Evolutionary conservation across 2,888 invertebrate species (phyloP).

Genomic region (Drosophila subsilvestris): DNA sequence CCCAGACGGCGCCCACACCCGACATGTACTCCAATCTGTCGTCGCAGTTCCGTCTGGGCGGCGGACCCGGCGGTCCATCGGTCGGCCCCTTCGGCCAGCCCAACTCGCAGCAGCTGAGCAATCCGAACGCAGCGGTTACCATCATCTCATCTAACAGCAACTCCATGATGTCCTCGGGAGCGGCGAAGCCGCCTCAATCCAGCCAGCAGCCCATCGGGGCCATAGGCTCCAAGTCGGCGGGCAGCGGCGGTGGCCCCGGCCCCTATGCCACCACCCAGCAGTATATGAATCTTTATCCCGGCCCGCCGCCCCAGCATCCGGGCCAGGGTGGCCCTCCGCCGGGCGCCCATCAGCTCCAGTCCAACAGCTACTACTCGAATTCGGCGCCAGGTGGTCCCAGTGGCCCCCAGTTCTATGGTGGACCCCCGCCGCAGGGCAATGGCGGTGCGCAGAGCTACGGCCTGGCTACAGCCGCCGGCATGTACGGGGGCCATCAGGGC

Average conservation of each 20-base stretch:
- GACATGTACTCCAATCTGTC: constrained; percentile 89
- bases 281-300: constrained; percentile 83
- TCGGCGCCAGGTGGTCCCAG: constrained; percentile 83
- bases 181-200: constrained; percentile 87
- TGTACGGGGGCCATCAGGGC: constrained; percentile 83
- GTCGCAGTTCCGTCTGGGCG: constrained; percentile 87
- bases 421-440: constrained; percentile 79
- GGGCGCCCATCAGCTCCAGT: constrained; percentile 82
- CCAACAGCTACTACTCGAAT: constrained; percentile 84
- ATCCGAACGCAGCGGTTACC: constrained; percentile 90
- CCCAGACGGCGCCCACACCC: constrained; percentile 88
- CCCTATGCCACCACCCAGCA: constrained; percentile 81
- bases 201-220: constrained; percentile 93
- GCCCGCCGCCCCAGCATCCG: constrained; percentile 82
- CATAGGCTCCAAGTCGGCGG: constrained; percentile 86
- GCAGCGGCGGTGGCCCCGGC: constrained; percentile 74
- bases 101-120: constrained; percentile 91
- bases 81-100: constrained; percentile 81
- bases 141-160: constrained; percentile 94
- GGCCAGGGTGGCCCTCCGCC: constrained; percentile 81
- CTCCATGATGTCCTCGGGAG: constrained; percentile 94
- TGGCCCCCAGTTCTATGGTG: constrained; percentile 82
- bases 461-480: constrained; percentile 80
- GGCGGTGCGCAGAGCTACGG: constrained; percentile 83
- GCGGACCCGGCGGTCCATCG: constrained; percentile 87